These are phyloP conservation scores for Pelodiscus sinensis DNA, from an alignment of 2,113 vertebrate genomes.

Conservation along the genomic window DNA sequence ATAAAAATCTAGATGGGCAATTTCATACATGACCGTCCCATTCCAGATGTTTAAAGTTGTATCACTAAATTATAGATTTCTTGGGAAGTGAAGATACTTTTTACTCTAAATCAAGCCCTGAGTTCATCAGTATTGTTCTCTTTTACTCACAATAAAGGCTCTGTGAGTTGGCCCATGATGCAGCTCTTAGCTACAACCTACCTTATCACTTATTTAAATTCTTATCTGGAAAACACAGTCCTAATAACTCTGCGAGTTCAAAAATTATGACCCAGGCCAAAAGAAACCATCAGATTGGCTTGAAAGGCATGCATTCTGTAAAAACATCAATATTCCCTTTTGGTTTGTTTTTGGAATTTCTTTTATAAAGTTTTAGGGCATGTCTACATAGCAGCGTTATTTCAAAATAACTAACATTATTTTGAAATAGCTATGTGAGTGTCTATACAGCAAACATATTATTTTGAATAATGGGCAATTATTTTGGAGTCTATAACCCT, in stretches of 20 bases:
- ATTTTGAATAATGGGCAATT: too few relatives aligned
- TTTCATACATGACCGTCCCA: neutral
- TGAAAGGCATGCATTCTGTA: neutral
- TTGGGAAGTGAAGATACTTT: neutral
- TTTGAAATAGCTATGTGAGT: too few relatives aligned
- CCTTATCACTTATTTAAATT: neutral
- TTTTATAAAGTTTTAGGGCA: neutral
- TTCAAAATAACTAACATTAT: too few relatives aligned
- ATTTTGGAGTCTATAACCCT: too few relatives aligned
- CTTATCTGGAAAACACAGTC: neutral
- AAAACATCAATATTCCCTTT: neutral
- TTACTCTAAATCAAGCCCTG: neutral
- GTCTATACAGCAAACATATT: too few relatives aligned
- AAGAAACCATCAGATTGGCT: neutral
- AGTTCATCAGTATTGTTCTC: neutral
- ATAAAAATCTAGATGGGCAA: rapidly evolving
- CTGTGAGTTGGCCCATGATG: neutral
- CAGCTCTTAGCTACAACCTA: neutral
- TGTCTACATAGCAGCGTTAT: too few relatives aligned
- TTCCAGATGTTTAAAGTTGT: neutral
- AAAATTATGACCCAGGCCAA: neutral
- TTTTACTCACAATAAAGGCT: neutral
- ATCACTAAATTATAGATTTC: neutral
- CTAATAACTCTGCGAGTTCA: neutral
- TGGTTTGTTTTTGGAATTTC: neutral